Evolutionary conservation across 2,113 vertebrate genomes (phyloP).

Genomic region (Cinclus mexicanus): DNA sequence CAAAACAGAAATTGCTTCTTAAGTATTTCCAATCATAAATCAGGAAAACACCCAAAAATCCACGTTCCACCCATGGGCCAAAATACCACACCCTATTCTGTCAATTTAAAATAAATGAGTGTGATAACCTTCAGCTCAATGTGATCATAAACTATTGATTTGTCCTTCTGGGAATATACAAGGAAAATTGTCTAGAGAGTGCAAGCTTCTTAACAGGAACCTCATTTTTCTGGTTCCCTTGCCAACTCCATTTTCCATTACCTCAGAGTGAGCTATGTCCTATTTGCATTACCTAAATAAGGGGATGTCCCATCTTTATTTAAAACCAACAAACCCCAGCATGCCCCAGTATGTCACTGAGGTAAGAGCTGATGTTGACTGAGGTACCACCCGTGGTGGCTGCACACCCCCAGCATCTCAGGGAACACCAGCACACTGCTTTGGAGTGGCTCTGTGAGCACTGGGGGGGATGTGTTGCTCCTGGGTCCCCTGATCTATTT

Average conservation of each 20-base stretch:
- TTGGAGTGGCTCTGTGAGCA: neutral
- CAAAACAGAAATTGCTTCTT: conserved; percentile 51
- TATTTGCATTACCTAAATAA: neutral
- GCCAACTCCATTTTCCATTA: neutral
- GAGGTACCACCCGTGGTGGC: neutral
- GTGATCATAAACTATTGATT: neutral
- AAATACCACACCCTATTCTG: conserved; percentile 28
- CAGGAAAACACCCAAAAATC: conserved; percentile 49
- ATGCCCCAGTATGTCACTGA: neutral
- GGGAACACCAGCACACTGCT: neutral
- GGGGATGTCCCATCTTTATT: neutral
- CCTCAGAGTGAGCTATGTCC: neutral
- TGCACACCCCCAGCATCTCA: neutral
- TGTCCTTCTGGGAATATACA: neutral
- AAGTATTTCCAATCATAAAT: conserved; percentile 64
- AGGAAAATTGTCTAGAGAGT: neutral
- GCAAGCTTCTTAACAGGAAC: neutral
- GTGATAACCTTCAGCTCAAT: neutral
- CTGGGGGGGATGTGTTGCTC: neutral
- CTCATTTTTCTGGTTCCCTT: neutral
- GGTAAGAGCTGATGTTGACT: neutral
- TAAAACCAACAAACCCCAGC: neutral
- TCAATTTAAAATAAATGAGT: neutral
- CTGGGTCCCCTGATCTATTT: neutral
- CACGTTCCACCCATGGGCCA: neutral